Evolutionary conservation across 2,113 vertebrate species (phyloP).

Genomic region (Phyllopteryx taeniolatus): DNA sequence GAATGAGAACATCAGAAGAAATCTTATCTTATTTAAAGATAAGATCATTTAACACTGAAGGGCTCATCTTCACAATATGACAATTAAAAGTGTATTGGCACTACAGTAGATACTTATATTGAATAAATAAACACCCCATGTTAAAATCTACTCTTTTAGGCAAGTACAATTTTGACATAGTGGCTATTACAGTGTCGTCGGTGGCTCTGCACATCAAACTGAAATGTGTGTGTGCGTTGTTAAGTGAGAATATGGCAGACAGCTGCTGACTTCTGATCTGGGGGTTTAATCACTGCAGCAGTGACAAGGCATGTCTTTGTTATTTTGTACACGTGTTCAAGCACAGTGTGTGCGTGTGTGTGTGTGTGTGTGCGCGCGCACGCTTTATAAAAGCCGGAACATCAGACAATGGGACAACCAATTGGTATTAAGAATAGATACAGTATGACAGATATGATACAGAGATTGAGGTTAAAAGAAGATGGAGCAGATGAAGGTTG

Average conservation of each 20-base stretch:
- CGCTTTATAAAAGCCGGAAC: conserved; percentile 41
- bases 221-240: conserved; percentile 17
- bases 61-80: not conserved
- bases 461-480: conserved; percentile 1
- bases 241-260: conserved; percentile 46
- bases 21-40: too few relatives aligned
- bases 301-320: conserved; percentile 7
- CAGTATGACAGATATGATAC: not conserved
- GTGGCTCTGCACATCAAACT: conserved; percentile 1
- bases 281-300: conserved; percentile 28
- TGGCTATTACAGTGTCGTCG: conserved; percentile 16
- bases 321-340: conserved; percentile 5
- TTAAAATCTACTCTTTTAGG: too few relatives aligned
- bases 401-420: conserved; percentile 26
- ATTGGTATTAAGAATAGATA: conserved; percentile 42
- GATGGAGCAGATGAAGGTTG: not conserved
- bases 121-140: too few relatives aligned
- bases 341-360: conserved; percentile 1
- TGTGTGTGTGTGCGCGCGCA: not conserved
- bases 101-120: too few relatives aligned
- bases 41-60: not conserved
- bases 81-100: not conserved
- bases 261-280: conserved; percentile 55
- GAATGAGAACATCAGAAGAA: not conserved
- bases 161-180: too few relatives aligned